Percentiles rank a stretch among this genome's conserved stretches.
phyloP scores from a whole-genome alignment of 2,888 invertebrate genomes.

The Caradrina clavipalpis region DNA sequence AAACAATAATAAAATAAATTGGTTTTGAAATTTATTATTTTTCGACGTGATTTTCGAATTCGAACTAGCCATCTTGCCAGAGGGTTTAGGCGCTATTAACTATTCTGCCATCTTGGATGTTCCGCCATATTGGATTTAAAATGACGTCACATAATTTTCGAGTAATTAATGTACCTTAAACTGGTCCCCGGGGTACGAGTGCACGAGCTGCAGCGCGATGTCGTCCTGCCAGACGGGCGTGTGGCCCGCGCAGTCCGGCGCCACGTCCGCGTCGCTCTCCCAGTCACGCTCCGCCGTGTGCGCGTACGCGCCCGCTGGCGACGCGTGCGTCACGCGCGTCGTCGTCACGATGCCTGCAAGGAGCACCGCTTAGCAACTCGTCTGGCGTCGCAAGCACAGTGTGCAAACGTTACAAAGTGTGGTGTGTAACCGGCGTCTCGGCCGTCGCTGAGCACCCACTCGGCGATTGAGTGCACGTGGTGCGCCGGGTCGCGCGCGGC shows the following conservation, averaged over 20 bases:
- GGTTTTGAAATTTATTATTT: too few relatives aligned
- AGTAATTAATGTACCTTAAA: slow-evolving; percentile 91
- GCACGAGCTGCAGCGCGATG: slow-evolving; percentile 93
- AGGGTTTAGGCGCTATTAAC: too few relatives aligned
- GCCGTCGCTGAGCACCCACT: slow-evolving; percentile 91
- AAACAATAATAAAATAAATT: too few relatives aligned
- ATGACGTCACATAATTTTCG: too few relatives aligned
- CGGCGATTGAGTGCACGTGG: slow-evolving; percentile 92
- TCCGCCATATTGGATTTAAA: too few relatives aligned
- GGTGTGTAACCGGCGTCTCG: slow-evolving; percentile 75
- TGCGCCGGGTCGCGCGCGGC: slow-evolving; percentile 86
- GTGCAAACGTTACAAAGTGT: background rate
- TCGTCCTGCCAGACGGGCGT: slow-evolving; percentile 87
- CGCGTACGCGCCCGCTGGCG: slow-evolving; percentile 93
- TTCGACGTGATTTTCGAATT: too few relatives aligned
- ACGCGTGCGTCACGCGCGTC: slow-evolving; percentile 95
- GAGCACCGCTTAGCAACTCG: background rate
- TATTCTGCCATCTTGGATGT: too few relatives aligned
- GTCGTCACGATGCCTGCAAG: slow-evolving; percentile 93
- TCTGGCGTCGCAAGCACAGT: background rate
- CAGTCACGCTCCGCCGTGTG: slow-evolving; percentile 93
- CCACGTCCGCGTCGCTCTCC: slow-evolving; percentile 93
- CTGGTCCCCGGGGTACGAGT: slow-evolving; percentile 91
- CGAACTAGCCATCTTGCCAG: too few relatives aligned
- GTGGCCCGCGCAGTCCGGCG: slow-evolving; percentile 55